A percentile compares a stretch with the other conserved stretches of the same genome.
phyloP scores from a whole-genome alignment of 2,113 vertebrate species.

The Phyllostomus discolor region DNA sequence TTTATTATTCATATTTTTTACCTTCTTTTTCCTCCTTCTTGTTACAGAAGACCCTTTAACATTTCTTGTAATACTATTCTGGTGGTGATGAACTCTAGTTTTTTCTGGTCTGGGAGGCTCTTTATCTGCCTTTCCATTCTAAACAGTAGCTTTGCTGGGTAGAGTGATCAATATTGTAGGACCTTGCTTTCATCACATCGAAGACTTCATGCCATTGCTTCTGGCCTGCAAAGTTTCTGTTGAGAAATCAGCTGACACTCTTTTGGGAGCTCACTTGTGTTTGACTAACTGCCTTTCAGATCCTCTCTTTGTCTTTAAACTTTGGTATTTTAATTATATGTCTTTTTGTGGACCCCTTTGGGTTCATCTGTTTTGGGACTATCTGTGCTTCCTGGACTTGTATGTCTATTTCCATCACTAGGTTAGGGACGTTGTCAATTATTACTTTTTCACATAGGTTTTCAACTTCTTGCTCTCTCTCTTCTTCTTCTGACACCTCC shows the following conservation, averaged over 20 bases:
- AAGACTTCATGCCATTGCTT: background rate
- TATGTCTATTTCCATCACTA: background rate
- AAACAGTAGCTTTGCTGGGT: background rate
- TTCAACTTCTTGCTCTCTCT: background rate
- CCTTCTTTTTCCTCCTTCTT: background rate
- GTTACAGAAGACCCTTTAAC: background rate
- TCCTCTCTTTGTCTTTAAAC: background rate
- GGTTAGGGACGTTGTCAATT: background rate
- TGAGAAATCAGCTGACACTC: background rate
- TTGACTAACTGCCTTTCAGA: background rate
- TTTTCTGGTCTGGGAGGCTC: background rate
- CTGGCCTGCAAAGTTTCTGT: background rate
- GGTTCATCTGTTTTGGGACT: background rate
- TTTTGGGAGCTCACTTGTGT: background rate
- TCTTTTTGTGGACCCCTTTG: background rate
- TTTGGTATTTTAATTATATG: background rate
- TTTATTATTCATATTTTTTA: background rate
- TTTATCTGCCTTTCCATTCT: background rate
- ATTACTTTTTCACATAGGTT: background rate
- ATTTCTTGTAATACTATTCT: background rate
- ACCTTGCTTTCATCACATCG: background rate
- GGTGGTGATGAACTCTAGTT: background rate
- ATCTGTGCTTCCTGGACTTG: background rate
- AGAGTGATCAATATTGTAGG: background rate
- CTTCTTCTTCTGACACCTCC: background rate